Conservation (phyloP, 2,113 vertebrate species). For the Ancistrus triradiatus region DNA sequence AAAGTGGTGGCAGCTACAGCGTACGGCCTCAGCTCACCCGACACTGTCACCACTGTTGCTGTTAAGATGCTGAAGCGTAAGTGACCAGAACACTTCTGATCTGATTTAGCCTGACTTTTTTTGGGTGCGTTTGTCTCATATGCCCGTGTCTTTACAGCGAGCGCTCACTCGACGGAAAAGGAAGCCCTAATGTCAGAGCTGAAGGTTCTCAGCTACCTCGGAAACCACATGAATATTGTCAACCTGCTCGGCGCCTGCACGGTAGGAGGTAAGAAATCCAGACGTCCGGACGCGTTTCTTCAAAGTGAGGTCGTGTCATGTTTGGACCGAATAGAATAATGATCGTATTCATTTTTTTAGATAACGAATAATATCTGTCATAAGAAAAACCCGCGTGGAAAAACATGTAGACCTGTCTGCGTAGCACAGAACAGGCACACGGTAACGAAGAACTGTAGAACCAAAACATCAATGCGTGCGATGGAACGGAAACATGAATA, state of each 20-base stretch:
- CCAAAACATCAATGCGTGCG: too few species aligned
- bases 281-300: too few species aligned
- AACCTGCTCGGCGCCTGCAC: slow-evolving; percentile 98
- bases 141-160: slow-evolving; percentile 16
- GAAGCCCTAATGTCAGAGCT: slow-evolving; percentile 73
- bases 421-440: too few species aligned
- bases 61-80: slow-evolving; percentile 98
- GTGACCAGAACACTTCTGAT: slow-evolving; percentile 42
- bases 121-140: not conserved
- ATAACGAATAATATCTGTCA: too few species aligned
- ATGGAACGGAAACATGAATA: too few species aligned
- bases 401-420: too few species aligned
- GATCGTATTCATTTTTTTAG: too few species aligned
- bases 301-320: too few species aligned
- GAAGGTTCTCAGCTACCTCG: slow-evolving; percentile 96
- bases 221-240: slow-evolving; percentile 97
- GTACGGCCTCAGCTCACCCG: slow-evolving; percentile 85
- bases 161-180: slow-evolving; percentile 68
- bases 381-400: too few species aligned
- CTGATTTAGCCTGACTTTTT: slow-evolving; percentile 1
- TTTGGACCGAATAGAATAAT: too few species aligned
- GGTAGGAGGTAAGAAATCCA: slow-evolving; percentile 91
- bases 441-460: too few species aligned
- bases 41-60: slow-evolving; percentile 84
- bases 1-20: slow-evolving; percentile 94